Evolutionary conservation across 1,140 invertebrate genomes (phyloP).

Genomic region (Microplitis mediator): DNA sequence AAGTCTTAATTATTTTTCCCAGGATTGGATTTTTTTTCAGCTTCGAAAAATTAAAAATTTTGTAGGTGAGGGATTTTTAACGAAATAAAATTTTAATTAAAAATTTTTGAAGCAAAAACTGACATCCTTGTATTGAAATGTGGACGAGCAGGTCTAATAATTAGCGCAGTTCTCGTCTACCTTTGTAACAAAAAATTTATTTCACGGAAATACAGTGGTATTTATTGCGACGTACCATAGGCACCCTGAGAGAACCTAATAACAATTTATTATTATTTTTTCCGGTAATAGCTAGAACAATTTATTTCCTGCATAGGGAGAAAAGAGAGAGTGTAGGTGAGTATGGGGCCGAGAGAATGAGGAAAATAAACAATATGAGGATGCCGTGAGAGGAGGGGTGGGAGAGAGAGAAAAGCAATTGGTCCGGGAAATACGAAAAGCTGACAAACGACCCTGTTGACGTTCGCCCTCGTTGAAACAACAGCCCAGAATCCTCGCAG

Average conservation of each 20-base stretch:
- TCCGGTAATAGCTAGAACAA: slow-evolving; percentile 32
- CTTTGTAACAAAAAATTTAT: slow-evolving; percentile 24
- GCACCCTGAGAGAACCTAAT: slow-evolving; percentile 20
- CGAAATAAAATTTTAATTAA: too few species aligned
- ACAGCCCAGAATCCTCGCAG: slow-evolving; percentile 38
- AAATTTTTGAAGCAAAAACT: too few species aligned
- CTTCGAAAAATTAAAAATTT: too few species aligned
- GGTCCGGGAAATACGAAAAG: slow-evolving; percentile 34
- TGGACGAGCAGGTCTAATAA: too few species aligned
- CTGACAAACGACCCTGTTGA: slow-evolving; percentile 57
- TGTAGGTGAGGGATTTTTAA: too few species aligned
- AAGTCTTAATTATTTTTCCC: too few species aligned
- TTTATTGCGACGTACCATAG: background rate
- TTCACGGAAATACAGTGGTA: background rate
- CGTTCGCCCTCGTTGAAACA: slow-evolving; percentile 51
- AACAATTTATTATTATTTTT: slow-evolving; percentile 33
- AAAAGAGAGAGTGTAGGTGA: background rate
- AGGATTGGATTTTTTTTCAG: too few species aligned
- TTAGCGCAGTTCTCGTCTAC: too few species aligned
- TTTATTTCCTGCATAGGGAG: slow-evolving; percentile 30
- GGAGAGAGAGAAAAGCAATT: slow-evolving; percentile 28
- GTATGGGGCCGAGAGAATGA: background rate
- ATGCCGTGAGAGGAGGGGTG: background rate
- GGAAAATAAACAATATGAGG: slow-evolving; percentile 9
- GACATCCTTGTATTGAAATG: too few species aligned